phyloP scores from a whole-genome alignment of 2,888 invertebrate genomes.

The Boloria selene region DNA sequence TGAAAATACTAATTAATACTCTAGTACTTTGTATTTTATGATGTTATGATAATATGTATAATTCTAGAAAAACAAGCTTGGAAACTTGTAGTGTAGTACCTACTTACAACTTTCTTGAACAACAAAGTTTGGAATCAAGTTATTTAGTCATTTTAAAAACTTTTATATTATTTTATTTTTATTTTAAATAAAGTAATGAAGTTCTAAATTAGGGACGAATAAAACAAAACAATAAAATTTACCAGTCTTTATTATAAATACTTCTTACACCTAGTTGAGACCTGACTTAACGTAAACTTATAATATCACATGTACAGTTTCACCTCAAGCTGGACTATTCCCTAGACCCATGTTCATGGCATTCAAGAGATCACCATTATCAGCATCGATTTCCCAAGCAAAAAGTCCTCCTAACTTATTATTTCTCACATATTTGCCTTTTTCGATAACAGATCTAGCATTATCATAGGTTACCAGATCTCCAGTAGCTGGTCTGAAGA shows the following conservation, averaged over 20 bases:
- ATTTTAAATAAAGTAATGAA: not conserved
- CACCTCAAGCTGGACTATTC: slow-evolving; percentile 54
- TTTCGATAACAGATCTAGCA: slow-evolving; percentile 72
- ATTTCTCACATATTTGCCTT: slow-evolving; percentile 74
- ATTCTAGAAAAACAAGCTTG: too few species aligned
- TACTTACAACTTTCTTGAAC: too few species aligned
- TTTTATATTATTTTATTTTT: not conserved
- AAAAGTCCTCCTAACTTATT: slow-evolving; percentile 75
- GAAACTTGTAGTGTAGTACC: too few species aligned
- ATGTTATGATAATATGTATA: too few species aligned
- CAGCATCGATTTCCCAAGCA: slow-evolving; percentile 77
- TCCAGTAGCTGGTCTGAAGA: slow-evolving; percentile 70
- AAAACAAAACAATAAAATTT: slow-evolving; percentile 30
- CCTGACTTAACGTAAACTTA: slow-evolving; percentile 46
- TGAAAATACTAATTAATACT: too few species aligned
- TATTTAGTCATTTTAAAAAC: not conserved
- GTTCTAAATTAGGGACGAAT: slow-evolving; percentile 6
- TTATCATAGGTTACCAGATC: slow-evolving; percentile 75
- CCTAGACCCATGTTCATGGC: slow-evolving; percentile 78
- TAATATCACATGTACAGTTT: slow-evolving; percentile 48
- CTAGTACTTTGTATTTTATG: too few species aligned
- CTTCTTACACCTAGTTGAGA: slow-evolving; percentile 51
- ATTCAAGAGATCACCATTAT: slow-evolving; percentile 74
- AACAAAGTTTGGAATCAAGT: too few species aligned
- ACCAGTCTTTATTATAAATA: slow-evolving; percentile 45